Evolutionary conservation across 2,888 invertebrate species (phyloP), one percentile per base, ranked within the genome.

Genomic region (Laspeyria flexula): DNA sequence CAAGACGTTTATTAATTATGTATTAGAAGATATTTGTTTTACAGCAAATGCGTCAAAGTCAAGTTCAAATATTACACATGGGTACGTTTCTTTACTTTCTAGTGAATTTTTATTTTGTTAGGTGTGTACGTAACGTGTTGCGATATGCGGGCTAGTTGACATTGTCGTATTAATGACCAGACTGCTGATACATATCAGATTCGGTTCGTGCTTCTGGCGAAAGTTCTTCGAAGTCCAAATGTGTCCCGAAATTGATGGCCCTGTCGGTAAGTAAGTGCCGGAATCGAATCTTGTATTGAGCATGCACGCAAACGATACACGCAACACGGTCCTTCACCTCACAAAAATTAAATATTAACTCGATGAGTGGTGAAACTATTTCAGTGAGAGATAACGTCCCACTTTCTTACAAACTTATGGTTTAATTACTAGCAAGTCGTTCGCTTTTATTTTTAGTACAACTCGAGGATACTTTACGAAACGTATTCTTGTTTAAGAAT

Each of bases 171-270:
- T 77, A 77, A 77, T 65, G 71, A 68, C 60, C 53, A 61, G 51
- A 30, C 46, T 46, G 51, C 56, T 68, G 85, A 88, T 86, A 79
- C 82, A 78, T 83, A 87, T 88, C 85, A 77, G 80, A 75, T 73
- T 67, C 45, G 62, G 60, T 77, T 75, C 79, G 73, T 82, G 85
- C 77, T 83, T 76, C 80, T 79, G 85, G 90, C 83, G 87, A 90
- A 90, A 91, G 88, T 90, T 89, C 85, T 71, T 77, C 80, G 85
- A 85, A 86, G 75, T 73, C 71, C 77, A 80, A 83, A 85, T 84
- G 79, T 84, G 83, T 83, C 80, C 83, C 77, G 77, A 84, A 86
- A 90, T 89, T 88, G 88, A 89, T 86, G 84, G 80, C 73, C 77
- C 77, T 81, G 85, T 83, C 81, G 64, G 75, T 69, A 65, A 74